Base-by-base conservation (phyloP, 2,888 invertebrate genomes). In the Zootermopsis nevadensis region DNA sequence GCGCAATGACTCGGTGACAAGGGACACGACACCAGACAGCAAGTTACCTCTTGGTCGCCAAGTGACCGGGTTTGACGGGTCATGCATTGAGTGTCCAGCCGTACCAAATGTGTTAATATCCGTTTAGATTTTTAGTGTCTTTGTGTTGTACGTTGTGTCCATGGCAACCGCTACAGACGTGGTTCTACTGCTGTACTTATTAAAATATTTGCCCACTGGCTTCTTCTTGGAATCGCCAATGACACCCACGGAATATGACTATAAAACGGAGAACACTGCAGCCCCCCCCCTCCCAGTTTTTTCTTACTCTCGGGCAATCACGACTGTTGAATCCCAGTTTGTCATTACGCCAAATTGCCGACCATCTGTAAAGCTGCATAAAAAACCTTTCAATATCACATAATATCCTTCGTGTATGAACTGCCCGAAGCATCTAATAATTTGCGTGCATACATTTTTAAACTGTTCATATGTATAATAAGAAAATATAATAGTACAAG, bases 341-440 rank as follows among this genome's bases (percentile, higher is more conserved):
- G 83, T 83, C 83, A 83, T 83, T 83, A 83, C 69, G 69, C 33
- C 83, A 79, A 83, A 80, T 83, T 69, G 79, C 83, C 77, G 82
- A 81, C 67, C 67, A 42, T 77, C 82, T 82, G 83, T 80, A 80
- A 24, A 24, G 35, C 53, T 31, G n/a, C 53, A 35, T 55, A 53
- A 55, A 72, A 55, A 48, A 74, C n/a, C 72, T 74, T 82, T 82
- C 76, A 82, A 82, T 82, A 82, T 82, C 82, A 82, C 74, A 82
- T 82, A 82, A 82, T 82, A 82, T 80, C 24, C 74, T 74, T 74
- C 74, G 38, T 60, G 60, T 79, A 79, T 79, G 79, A 33, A 30
- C 0, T 33, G 77, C 33, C 77, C 31, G 55, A 24, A 66, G 79
- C 35, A 33, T n/a, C 0, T 60, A 66, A 79, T 35, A 66, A 35